Evolutionary conservation across 1,140 invertebrate species (phyloP).

Genomic region (Drosophila sp.): DNA sequence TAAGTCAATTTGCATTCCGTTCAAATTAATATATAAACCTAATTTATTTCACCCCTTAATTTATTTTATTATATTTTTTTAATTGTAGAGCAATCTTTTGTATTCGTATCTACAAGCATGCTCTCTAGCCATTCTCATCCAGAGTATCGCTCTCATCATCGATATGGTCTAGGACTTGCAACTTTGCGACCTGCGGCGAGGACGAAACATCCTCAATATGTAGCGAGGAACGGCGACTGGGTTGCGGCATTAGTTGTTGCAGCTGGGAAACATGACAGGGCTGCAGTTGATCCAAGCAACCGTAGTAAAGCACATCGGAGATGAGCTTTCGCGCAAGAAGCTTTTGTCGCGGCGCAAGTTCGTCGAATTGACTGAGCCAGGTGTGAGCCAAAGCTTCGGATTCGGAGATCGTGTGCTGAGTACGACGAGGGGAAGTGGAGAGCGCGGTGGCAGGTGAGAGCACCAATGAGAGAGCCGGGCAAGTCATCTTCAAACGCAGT

Average conservation of each 20-base stretch:
- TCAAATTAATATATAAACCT: constrained; percentile 1
- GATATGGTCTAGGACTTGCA: not conserved
- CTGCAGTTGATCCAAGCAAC: constrained; percentile 46
- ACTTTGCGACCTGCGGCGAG: not conserved
- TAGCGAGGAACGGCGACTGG: not conserved
- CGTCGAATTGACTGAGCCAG: constrained; percentile 46
- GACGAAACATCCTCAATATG: not conserved
- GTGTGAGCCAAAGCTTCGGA: constrained; percentile 38
- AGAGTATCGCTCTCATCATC: constrained; percentile 13
- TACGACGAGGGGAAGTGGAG: not conserved
- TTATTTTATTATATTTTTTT: too few species aligned
- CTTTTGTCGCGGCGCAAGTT: constrained; percentile 32
- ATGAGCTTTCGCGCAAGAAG: constrained; percentile 51
- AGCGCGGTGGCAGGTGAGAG: not conserved
- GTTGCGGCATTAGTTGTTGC: constrained; percentile 32
- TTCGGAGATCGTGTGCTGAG: not conserved
- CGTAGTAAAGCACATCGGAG: constrained; percentile 52
- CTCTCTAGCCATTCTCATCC: constrained; percentile 16
- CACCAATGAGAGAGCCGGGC: not conserved
- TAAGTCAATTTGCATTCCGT: constrained; percentile 33
- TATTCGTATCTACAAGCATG: not conserved
- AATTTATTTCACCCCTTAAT: too few species aligned
- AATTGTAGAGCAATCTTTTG: not conserved
- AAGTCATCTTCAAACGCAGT: constrained; percentile 11
- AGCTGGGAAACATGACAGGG: constrained; percentile 33